Percentiles rank a stretch among this genome's conserved stretches.
Evolutionary conservation across 1,140 invertebrate species (phyloP).

Genomic region (Halesus radiatus): DNA sequence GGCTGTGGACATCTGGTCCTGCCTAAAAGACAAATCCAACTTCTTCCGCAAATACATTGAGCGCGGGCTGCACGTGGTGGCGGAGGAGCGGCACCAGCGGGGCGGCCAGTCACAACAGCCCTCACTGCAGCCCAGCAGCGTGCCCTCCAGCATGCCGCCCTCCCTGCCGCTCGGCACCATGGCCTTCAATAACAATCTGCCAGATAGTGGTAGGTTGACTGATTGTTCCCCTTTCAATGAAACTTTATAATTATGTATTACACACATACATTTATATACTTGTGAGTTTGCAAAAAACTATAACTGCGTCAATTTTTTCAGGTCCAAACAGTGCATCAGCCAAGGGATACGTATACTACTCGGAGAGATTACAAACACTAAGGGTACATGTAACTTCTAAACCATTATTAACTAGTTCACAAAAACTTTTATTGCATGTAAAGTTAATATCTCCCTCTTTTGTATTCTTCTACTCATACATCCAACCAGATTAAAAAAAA

Average conservation of each 20-base stretch:
- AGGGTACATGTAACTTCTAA: conserved; percentile 59
- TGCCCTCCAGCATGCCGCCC: conserved; percentile 5
- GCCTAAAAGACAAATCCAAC: conserved; percentile 88
- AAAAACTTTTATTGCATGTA: too few species aligned
- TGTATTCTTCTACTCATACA: too few species aligned
- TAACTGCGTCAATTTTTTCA: conserved; percentile 57
- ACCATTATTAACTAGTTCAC: background rate
- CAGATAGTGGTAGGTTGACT: conserved; percentile 43
- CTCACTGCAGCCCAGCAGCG: background rate
- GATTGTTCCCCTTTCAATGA: too few species aligned
- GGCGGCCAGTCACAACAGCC: conserved; percentile 32
- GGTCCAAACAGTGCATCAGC: conserved; percentile 65
- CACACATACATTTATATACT: too few species aligned
- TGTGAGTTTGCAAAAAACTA: too few species aligned
- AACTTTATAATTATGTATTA: too few species aligned
- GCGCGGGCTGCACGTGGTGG: conserved; percentile 86
- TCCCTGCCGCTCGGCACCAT: conserved; percentile 4
- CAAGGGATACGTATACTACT: conserved; percentile 66
- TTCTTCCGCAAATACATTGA: conserved; percentile 95
- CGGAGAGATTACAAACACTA: conserved; percentile 65
- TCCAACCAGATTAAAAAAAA: too few species aligned
- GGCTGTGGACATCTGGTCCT: conserved; percentile 93
- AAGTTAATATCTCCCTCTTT: too few species aligned
- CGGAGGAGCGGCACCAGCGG: conserved; percentile 69
- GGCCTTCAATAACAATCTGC: conserved; percentile 59